phyloP scores from a whole-genome alignment of 2,113 vertebrate genomes.

The Rhinoptilus africanus region DNA sequence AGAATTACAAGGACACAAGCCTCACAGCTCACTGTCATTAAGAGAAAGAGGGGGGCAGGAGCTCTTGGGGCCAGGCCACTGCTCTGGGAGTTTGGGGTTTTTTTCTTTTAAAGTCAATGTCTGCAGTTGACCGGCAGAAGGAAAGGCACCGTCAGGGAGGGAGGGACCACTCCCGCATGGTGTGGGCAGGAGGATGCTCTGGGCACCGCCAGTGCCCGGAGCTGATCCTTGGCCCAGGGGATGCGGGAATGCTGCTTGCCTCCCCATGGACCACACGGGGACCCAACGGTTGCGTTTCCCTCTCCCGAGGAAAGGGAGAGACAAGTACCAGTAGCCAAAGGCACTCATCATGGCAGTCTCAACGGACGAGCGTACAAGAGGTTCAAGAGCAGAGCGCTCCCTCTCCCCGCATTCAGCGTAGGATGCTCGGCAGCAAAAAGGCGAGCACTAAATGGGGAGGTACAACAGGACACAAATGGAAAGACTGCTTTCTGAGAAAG shows the following conservation, averaged over 20 bases:
- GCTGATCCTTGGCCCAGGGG: neutral
- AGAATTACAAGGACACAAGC: neutral
- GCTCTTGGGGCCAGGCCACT: neutral
- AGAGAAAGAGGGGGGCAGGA: neutral
- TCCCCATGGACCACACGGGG: accelerated
- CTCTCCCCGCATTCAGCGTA: neutral
- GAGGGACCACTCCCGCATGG: neutral
- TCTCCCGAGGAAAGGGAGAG: neutral
- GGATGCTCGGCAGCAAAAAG: neutral
- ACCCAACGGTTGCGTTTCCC: accelerated
- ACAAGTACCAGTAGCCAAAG: neutral
- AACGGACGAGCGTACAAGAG: accelerated
- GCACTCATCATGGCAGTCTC: accelerated
- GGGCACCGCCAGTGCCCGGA: accelerated
- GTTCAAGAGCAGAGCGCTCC: neutral
- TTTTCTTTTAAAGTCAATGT: neutral
- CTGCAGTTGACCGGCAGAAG: neutral
- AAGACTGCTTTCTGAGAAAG: neutral
- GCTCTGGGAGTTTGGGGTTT: neutral
- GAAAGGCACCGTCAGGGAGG: neutral
- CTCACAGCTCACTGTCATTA: neutral
- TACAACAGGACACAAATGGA: neutral
- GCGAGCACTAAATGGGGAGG: neutral
- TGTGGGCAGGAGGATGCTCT: neutral
- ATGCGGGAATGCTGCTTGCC: accelerated